A percentile compares a stretch with the other conserved stretches of the same genome.
Conservation (phyloP, 1,140 invertebrate species). For the Planococcus citri region DNA sequence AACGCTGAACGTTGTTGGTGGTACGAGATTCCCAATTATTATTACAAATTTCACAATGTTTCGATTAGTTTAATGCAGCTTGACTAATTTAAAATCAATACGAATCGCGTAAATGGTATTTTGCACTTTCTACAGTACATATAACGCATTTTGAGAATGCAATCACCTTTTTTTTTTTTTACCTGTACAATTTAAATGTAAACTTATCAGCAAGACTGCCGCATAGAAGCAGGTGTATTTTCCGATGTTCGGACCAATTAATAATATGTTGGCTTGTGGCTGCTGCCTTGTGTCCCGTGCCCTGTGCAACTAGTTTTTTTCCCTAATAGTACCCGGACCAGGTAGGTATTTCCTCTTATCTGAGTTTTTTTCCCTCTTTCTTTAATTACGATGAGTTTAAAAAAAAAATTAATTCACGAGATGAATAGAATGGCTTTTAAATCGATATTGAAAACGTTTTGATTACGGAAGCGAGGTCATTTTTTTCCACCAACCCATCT, state of each 20-base stretch:
- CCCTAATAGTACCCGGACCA: background rate
- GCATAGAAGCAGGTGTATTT: conserved; percentile 17
- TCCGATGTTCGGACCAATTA: conserved; percentile 14
- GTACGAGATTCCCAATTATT: too few species aligned
- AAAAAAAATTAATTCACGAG: background rate
- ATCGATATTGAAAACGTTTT: background rate
- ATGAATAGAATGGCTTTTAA: background rate
- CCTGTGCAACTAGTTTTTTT: conserved; percentile 16
- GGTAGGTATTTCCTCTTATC: conserved; percentile 16
- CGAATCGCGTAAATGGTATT: background rate
- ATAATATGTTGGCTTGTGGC: conserved; percentile 20
- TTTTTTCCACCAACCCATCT: background rate
- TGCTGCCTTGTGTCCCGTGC: conserved; percentile 15
- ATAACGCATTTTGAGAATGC: conserved; percentile 19
- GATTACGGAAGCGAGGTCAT: background rate
- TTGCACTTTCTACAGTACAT: conserved; percentile 13
- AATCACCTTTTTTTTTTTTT: background rate
- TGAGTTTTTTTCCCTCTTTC: conserved; percentile 1
- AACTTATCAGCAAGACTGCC: conserved; percentile 16
- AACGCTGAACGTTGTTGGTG: too few species aligned
- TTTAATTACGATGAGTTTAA: conserved; percentile 17
- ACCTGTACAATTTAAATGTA: background rate
- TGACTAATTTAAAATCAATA: too few species aligned
- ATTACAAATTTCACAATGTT: background rate
- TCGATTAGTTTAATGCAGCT: background rate